A percentile compares a stretch with the other conserved stretches of the same genome.
phyloP scores from a whole-genome alignment of 2,113 vertebrate genomes.

The Poeciliopsis occidentalis region DNA sequence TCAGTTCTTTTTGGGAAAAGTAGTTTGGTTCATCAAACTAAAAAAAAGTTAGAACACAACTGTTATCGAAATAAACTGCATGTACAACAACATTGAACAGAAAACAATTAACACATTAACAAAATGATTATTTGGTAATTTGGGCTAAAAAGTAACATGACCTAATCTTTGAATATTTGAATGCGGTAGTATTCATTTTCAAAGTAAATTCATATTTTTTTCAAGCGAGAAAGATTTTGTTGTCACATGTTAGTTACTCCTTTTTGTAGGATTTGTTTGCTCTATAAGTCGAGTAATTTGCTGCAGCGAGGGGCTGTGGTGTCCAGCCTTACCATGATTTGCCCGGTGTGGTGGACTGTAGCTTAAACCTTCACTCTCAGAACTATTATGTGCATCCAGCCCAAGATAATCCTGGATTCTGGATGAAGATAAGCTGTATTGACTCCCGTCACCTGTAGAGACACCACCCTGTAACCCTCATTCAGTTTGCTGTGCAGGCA shows the following conservation, averaged over 20 bases:
- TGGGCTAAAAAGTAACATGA: too few relatives aligned
- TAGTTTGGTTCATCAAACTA: neutral
- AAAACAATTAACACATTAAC: too few relatives aligned
- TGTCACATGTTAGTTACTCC: neutral
- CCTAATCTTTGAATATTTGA: too few relatives aligned
- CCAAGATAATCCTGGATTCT: slow-evolving; percentile 43
- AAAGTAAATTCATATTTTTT: too few relatives aligned
- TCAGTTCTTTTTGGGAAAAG: too few relatives aligned
- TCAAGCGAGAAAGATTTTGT: too few relatives aligned
- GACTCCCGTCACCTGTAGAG: slow-evolving; percentile 50
- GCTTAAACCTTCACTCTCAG: slow-evolving; percentile 19
- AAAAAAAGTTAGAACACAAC: too few relatives aligned
- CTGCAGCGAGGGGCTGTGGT: slow-evolving; percentile 16
- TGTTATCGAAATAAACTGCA: too few relatives aligned
- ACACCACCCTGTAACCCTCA: slow-evolving; percentile 22
- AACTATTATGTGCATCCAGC: slow-evolving; percentile 33
- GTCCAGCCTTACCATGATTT: slow-evolving; percentile 15
- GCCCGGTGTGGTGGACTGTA: slow-evolving; percentile 4
- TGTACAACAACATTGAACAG: too few relatives aligned
- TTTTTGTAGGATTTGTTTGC: neutral
- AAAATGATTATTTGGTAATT: too few relatives aligned
- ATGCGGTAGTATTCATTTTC: too few relatives aligned
- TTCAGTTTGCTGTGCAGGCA: slow-evolving; percentile 20
- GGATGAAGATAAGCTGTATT: slow-evolving; percentile 25
- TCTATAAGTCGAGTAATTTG: neutral